Evolutionary conservation across 2,888 invertebrate genomes (phyloP).

Genomic region (Odontothrips loti): DNA sequence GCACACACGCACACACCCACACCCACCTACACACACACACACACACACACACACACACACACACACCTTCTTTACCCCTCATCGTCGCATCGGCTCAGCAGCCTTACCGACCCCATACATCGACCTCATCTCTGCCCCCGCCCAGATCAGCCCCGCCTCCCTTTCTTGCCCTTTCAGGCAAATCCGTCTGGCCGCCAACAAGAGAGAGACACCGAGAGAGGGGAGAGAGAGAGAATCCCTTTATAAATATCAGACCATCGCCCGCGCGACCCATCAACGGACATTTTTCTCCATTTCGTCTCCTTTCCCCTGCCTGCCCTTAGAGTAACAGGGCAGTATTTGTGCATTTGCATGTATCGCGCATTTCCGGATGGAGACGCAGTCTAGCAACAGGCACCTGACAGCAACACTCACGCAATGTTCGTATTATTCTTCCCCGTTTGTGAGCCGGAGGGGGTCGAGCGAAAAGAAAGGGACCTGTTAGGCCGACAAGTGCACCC

Average conservation of each 20-base stretch:
- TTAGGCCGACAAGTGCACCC: no score
- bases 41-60: neutral
- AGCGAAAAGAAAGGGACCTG: no score
- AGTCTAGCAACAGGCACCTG: no score
- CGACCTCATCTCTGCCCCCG: neutral
- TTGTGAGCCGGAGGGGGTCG: no score
- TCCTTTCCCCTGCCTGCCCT: neutral
- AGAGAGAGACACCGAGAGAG: neutral
- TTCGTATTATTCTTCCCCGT: no score
- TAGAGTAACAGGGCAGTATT: neutral
- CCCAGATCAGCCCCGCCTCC: neutral
- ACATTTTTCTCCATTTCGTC: neutral
- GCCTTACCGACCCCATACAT: neutral
- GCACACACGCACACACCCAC: neutral
- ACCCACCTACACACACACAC: neutral
- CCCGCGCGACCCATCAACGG: neutral
- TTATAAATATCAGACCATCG: neutral
- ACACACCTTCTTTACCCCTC: neutral
- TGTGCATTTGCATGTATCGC: no score
- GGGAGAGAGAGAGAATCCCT: neutral
- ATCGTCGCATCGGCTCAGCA: no score
- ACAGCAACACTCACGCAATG: no score
- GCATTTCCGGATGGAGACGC: no score
- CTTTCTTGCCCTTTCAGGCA: slow-evolving; percentile 4
- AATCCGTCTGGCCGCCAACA: slow-evolving; percentile 14